These are phyloP conservation scores for Toxostoma redivivum DNA, from an alignment of 2,113 vertebrate genomes.

Conservation along the genomic window DNA sequence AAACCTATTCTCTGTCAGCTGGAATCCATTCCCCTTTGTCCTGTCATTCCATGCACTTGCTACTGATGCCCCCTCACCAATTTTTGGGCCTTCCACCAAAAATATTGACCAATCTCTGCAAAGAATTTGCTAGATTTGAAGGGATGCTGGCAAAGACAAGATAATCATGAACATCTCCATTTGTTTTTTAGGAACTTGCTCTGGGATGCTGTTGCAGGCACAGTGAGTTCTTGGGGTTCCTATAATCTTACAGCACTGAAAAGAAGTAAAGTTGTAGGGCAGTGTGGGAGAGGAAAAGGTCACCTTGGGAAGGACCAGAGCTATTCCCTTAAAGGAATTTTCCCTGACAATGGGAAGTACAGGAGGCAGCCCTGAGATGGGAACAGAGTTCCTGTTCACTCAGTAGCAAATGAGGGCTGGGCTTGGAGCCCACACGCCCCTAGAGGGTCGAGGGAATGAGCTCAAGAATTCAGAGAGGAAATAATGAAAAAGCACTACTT, in stretches of 20 bases:
- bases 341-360: neutral
- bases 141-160: neutral
- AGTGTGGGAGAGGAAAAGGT: neutral
- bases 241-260: neutral
- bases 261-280: neutral
- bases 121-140: neutral
- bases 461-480: neutral
- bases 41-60: neutral
- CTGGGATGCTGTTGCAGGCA: neutral
- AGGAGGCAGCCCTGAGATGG: neutral
- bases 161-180: neutral
- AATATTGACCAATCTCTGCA: neutral
- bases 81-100: neutral
- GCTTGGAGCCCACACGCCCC: neutral
- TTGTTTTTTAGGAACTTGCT: neutral
- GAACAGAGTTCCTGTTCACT: neutral
- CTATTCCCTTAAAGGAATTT: neutral
- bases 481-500: neutral
- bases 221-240: neutral
- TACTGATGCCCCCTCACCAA: neutral
- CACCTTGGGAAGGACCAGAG: neutral
- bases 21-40: neutral
- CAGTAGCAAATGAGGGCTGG: neutral
- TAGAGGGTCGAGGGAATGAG: neutral
- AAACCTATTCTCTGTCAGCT: neutral